phyloP scores from a whole-genome alignment of 2,797 vertebrate genomes.

The Tenualosa thibaudeaui region DNA sequence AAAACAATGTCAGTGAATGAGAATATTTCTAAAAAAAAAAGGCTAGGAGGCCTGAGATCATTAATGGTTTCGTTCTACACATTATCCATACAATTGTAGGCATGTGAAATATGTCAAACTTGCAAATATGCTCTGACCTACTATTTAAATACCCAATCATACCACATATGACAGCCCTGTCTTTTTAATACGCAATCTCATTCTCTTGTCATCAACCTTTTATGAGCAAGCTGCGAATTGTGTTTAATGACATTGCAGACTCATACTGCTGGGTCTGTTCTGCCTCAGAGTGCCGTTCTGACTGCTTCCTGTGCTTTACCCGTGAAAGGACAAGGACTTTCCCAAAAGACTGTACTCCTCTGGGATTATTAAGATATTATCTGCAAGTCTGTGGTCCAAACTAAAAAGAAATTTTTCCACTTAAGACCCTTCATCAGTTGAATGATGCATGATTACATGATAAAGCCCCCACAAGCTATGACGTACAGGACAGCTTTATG shows the following conservation, averaged over 20 bases:
- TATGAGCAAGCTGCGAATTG: background rate
- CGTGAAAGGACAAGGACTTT: background rate
- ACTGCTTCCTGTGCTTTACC: background rate
- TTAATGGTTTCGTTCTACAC: background rate
- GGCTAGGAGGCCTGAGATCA: background rate
- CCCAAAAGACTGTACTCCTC: too few species aligned
- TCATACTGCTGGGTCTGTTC: background rate
- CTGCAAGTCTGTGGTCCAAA: background rate
- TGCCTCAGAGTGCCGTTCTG: background rate
- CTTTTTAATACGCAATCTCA: background rate
- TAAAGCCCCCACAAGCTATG: background rate
- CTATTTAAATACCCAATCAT: background rate
- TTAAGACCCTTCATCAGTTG: background rate
- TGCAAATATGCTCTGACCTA: background rate
- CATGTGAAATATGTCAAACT: constrained; percentile 2
- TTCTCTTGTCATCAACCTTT: background rate
- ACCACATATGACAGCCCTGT: background rate
- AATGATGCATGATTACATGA: background rate
- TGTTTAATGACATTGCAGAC: background rate
- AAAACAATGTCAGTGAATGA: background rate
- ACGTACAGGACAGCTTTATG: background rate
- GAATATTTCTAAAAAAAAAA: background rate
- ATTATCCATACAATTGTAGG: background rate
- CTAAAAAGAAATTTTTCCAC: background rate
- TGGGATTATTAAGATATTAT: background rate